Evolutionary conservation across 2,888 invertebrate genomes (phyloP).

Genomic region (Herminia tarsipennalis): DNA sequence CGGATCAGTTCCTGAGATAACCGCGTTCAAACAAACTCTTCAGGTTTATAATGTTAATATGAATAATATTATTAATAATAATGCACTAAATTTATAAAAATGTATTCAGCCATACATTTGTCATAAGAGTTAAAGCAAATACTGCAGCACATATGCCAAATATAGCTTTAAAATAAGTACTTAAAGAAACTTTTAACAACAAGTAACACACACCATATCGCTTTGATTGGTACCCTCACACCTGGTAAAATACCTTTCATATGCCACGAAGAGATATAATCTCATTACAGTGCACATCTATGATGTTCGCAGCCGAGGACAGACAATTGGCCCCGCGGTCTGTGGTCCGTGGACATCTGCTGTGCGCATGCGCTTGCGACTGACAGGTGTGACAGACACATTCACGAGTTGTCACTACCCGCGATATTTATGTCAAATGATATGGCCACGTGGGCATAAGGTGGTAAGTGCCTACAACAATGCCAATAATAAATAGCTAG

Average conservation of each 20-base stretch:
- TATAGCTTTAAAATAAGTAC: no score
- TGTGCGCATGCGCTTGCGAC: slow-evolving; percentile 47
- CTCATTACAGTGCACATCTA: slow-evolving; percentile 40
- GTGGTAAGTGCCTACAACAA: no score
- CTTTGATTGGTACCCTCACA: slow-evolving; percentile 17
- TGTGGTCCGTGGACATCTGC: slow-evolving; percentile 38
- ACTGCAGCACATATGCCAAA: no score
- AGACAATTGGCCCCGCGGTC: slow-evolving; percentile 37
- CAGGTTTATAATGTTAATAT: no score
- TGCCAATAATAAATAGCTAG: no score
- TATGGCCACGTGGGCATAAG: neutral
- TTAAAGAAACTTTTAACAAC: no score
- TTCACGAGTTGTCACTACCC: neutral
- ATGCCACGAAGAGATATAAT: slow-evolving; percentile 53
- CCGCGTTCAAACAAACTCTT: no score
- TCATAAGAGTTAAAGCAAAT: no score
- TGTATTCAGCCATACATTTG: no score
- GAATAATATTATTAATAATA: no score
- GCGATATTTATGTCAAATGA: slow-evolving; percentile 7
- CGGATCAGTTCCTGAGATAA: no score
- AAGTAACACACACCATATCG: neutral
- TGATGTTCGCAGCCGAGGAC: slow-evolving; percentile 22
- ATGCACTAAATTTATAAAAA: no score
- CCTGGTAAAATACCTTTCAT: slow-evolving; percentile 41
- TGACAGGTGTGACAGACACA: slow-evolving; percentile 47